phyloP scores from a whole-genome alignment of 2,113 vertebrate species.

The Lutjanus erythropterus region DNA sequence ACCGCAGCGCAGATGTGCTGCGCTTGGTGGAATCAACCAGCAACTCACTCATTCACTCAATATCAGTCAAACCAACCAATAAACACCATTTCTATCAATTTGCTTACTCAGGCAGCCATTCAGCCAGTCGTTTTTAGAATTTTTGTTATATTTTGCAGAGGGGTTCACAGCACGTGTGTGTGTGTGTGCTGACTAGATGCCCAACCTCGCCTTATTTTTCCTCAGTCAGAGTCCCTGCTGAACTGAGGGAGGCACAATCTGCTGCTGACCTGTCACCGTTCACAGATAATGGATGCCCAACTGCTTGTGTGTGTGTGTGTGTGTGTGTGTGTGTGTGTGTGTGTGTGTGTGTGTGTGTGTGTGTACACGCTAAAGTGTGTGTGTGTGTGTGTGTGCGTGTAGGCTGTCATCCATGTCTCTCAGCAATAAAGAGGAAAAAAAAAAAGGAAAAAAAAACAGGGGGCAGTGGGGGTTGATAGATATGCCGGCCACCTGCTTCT shows the following conservation, averaged over 20 bases:
- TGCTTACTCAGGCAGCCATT: background rate
- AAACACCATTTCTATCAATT: no score
- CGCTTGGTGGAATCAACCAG: no score
- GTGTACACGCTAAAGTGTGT: conserved; percentile 3
- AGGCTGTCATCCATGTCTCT: conserved; percentile 62
- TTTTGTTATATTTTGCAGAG: background rate
- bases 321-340: conserved; percentile 4
- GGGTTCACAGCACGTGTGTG: conserved; percentile 16
- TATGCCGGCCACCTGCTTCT: conserved; percentile 73
- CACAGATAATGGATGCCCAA: conserved; percentile 76
- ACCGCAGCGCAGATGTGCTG: no score
- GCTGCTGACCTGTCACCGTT: conserved; percentile 79
- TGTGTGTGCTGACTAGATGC: conserved; percentile 11
- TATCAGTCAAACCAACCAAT: no score
- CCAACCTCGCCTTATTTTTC: conserved; percentile 51
- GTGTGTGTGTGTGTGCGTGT: background rate
- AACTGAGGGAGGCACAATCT: conserved; percentile 73
- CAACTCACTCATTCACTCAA: no score
- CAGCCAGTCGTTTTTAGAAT: background rate
- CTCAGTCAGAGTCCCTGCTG: conserved; percentile 67
- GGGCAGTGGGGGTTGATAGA: conserved; percentile 63
- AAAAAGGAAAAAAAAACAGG: conserved; percentile 22
- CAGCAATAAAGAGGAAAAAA: conserved; percentile 57
- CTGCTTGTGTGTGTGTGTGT: conserved; percentile 28
- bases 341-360: conserved; percentile 15